Conservation (phyloP, 2,113 vertebrate genomes). For the Tursiops truncatus region DNA sequence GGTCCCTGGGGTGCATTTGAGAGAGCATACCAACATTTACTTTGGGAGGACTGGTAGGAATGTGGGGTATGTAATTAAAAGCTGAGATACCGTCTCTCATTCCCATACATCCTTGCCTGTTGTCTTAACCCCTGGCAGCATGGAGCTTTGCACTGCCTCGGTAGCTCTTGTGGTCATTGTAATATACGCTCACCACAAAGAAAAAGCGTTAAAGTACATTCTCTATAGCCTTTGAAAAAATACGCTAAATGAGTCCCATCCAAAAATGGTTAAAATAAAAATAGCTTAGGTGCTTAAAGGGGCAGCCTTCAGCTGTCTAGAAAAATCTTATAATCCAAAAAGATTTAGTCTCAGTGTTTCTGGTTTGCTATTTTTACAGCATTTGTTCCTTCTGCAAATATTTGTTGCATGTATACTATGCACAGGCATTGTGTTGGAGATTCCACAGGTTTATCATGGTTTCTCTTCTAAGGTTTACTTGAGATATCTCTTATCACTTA, state of each 20-base stretch:
- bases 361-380: background rate
- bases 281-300: background rate
- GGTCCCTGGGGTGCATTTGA: background rate
- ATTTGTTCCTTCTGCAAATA: background rate
- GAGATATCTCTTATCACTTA: background rate
- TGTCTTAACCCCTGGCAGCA: background rate
- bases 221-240: background rate
- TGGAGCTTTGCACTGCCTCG: background rate
- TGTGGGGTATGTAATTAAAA: background rate
- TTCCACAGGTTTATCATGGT: background rate
- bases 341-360: background rate
- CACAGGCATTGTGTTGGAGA: background rate
- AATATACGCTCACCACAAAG: background rate
- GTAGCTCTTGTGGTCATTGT: background rate
- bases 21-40: background rate
- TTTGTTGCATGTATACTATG: background rate
- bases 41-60: background rate
- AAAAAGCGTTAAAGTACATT: background rate
- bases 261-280: slow-evolving; percentile 58
- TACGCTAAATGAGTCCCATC: background rate
- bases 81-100: background rate
- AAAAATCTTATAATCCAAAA: background rate
- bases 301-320: slow-evolving; percentile 34
- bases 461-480: background rate
- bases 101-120: background rate